phyloP scores from a whole-genome alignment of 92 coral and sea anemone genomes.

The Zoanthus sociatus region DNA sequence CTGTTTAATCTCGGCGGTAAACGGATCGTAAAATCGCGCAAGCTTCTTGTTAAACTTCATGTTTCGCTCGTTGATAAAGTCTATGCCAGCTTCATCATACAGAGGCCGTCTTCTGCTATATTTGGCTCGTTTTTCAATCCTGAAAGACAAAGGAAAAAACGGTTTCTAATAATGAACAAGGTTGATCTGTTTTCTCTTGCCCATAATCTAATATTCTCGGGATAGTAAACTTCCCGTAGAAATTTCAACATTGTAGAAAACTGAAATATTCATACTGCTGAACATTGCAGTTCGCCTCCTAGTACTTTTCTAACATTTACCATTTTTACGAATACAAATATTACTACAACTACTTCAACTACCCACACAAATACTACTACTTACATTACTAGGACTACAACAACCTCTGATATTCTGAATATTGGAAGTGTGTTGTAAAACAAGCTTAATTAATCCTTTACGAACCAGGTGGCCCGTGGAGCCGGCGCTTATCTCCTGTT shows the following conservation, averaged over 20 bases:
- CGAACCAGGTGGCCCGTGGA: too few relatives aligned
- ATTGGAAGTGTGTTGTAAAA: too few relatives aligned
- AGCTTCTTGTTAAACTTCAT: conserved; percentile 99
- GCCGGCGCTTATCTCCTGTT: too few relatives aligned
- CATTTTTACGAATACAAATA: too few relatives aligned
- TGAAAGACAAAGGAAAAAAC: conserved; percentile 38
- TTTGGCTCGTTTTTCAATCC: conserved; percentile 92
- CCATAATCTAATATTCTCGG: background rate
- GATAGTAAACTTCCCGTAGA: too few relatives aligned
- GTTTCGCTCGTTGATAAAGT: conserved; percentile 97
- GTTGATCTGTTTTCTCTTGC: background rate
- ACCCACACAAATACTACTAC: too few relatives aligned
- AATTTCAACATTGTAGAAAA: too few relatives aligned
- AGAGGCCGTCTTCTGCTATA: conserved; percentile 96
- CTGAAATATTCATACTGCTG: background rate
- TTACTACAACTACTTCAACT: background rate
- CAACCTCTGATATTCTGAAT: too few relatives aligned
- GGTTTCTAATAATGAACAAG: background rate
- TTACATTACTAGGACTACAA: too few relatives aligned
- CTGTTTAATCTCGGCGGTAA: conserved; percentile 96
- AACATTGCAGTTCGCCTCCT: background rate
- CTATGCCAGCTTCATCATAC: conserved; percentile 95
- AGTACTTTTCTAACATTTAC: too few relatives aligned
- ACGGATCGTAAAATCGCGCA: conserved; percentile 96
- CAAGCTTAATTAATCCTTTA: too few relatives aligned